Evolutionary conservation across 2,888 invertebrate species (phyloP), one percentile per base, ranked within the genome.

Genomic region (Melinaea menophilus): DNA sequence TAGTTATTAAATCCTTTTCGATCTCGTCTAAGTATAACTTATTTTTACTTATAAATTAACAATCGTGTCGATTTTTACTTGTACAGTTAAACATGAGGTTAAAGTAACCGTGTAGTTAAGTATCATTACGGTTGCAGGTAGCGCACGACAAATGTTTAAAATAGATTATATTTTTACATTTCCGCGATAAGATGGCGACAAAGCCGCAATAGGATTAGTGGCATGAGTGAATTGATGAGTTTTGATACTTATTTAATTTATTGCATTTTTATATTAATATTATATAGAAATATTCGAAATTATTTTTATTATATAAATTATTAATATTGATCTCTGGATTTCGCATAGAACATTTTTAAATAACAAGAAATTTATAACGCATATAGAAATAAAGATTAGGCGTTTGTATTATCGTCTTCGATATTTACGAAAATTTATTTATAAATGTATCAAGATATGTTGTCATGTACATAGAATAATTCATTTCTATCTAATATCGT

Each of bases 131-230:
- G 13, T 51, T 31, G 9, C 51, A 51, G 51, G 51, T 51, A 51
- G 51, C 51, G 22, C 82, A 84, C 71, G 72, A 86, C 83, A 82
- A 86, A 89, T 88, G 85, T 87, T 86, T 89, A 87, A 88, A 88
- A 88, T 86, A 85, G 88, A 88, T 89, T 86, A 88, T 73, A 86
- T 88, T 87, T 88, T 87, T 86, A 86, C 83, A 83, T 84, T 89
- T 88, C 88, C 88, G 85, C 78, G 82, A 80, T 78, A 71, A 59
- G 62, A 59, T 56, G 73, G 71, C 75, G 71, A 78, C 79, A 79
- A 81, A 78, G 77, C 85, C 84, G 78, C 85, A 84, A 81, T 84
- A 81, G 79, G 80, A 81, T 83, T 86, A 73, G 73, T 73, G 77
- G 76, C 77, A 12, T 73, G 77, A 41, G 5, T 0, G 63, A 72